phyloP scores from a whole-genome alignment of 2,113 vertebrate genomes.

The Gila orcuttii region DNA sequence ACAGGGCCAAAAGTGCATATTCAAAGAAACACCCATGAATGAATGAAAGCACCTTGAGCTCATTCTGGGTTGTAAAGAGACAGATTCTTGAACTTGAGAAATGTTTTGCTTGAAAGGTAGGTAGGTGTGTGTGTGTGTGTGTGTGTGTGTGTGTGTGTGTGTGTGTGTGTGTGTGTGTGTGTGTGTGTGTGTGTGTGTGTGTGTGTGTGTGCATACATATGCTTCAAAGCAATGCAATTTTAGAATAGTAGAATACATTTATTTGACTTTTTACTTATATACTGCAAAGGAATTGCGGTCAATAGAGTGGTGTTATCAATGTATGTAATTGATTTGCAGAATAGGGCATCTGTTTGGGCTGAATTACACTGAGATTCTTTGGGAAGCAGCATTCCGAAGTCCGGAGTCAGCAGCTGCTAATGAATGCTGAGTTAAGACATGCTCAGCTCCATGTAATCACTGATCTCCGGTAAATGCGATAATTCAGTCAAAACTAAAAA shows the following conservation, averaged over 20 bases:
- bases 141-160: no score
- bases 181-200: no score
- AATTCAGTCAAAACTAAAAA: no score
- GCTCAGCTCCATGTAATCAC: slow-evolving; percentile 13
- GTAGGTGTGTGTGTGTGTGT: no score
- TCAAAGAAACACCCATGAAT: background rate
- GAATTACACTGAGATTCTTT: slow-evolving; percentile 19
- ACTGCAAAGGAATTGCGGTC: background rate
- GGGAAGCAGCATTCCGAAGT: background rate
- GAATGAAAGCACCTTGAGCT: background rate
- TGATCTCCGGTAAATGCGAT: background rate
- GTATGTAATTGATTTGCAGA: slow-evolving; percentile 11
- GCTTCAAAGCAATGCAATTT: background rate
- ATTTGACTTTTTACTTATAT: background rate
- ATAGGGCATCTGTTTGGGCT: background rate
- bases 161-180: no score
- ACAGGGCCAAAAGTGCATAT: background rate
- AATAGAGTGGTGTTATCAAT: background rate
- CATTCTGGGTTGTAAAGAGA: background rate
- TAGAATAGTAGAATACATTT: background rate
- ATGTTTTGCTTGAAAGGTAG: no score
- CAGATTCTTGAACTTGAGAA: no score
- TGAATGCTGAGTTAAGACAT: slow-evolving; percentile 26
- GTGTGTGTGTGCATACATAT: no score
- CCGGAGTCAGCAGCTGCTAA: slow-evolving; percentile 13